Evolutionary conservation across 2,113 vertebrate genomes (phyloP).

Genomic region (Xenopus borealis): DNA sequence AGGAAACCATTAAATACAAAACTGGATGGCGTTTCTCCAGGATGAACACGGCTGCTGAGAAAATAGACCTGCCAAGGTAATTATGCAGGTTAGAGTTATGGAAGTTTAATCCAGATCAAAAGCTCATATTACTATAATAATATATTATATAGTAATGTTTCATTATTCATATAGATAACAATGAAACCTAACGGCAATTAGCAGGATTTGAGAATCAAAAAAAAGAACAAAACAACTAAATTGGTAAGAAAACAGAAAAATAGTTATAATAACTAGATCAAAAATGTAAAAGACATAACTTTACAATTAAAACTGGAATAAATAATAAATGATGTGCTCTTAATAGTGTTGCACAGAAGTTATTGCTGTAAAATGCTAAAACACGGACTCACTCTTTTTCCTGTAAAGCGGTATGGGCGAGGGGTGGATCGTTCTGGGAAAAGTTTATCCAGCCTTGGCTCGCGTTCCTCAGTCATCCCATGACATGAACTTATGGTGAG

Average conservation of each 20-base stretch:
- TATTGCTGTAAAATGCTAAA: no score
- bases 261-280: no score
- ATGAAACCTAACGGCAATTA: no score
- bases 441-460: slow-evolving; percentile 85
- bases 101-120: no score
- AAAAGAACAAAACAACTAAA: no score
- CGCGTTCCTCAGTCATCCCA: slow-evolving; percentile 82
- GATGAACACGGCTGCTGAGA: slow-evolving; percentile 93
- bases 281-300: no score
- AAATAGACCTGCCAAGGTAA: slow-evolving; percentile 80
- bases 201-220: no score
- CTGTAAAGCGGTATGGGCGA: slow-evolving; percentile 75
- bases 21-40: slow-evolving; percentile 92
- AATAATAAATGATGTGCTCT: not conserved
- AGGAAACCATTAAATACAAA: slow-evolving; percentile 97
- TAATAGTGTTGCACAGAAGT: no score
- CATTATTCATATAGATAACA: no score
- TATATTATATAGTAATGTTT: no score
- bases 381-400: slow-evolving; percentile 77
- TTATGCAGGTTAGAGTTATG: not conserved
- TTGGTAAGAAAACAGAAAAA: no score
- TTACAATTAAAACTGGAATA: not conserved
- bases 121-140: no score
- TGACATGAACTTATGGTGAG: slow-evolving; percentile 89
- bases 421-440: slow-evolving; percentile 82